Percentiles rank a stretch among this genome's conserved stretches.
These are phyloP conservation scores for Nesoenas mayeri DNA, from an alignment of 2,113 vertebrate species.

Conservation along the genomic window DNA sequence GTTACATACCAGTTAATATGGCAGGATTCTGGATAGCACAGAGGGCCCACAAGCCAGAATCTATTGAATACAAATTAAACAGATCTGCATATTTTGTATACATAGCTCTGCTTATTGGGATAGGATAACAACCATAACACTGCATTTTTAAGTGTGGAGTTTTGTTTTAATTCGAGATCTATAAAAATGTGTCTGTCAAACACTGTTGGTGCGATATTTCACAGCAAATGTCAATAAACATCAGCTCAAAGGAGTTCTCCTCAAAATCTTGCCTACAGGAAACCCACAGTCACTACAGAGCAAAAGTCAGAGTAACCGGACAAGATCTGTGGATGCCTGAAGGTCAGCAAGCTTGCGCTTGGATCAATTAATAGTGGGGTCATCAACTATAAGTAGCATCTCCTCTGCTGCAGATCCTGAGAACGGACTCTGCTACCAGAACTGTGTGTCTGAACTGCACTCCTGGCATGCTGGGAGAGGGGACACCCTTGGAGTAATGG, in stretches of 20 bases:
- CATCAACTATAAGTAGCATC: background rate
- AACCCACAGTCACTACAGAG: background rate
- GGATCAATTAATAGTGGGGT: background rate
- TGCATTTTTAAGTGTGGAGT: background rate
- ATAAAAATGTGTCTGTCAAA: constrained; percentile 2
- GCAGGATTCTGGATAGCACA: background rate
- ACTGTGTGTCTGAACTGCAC: background rate
- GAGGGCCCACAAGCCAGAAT: background rate
- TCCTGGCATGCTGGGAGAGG: background rate
- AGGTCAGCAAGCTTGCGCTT: background rate
- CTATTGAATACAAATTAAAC: too few species aligned
- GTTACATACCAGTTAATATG: background rate
- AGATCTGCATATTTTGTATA: background rate
- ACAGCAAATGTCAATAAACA: constrained; percentile 10
- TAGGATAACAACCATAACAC: background rate
- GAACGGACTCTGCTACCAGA: fast-evolving
- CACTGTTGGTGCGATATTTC: background rate
- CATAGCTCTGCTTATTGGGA: background rate
- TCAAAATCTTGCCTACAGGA: constrained; percentile 2
- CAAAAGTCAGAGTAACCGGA: background rate
- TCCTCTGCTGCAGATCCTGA: background rate
- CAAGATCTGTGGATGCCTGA: background rate
- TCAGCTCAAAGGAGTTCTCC: background rate
- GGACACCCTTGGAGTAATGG: too few species aligned
- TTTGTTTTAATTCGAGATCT: background rate